Percentiles rank a stretch among this genome's conserved stretches.
phyloP scores from a whole-genome alignment of 2,113 vertebrate genomes.

The Indicator maculatus region DNA sequence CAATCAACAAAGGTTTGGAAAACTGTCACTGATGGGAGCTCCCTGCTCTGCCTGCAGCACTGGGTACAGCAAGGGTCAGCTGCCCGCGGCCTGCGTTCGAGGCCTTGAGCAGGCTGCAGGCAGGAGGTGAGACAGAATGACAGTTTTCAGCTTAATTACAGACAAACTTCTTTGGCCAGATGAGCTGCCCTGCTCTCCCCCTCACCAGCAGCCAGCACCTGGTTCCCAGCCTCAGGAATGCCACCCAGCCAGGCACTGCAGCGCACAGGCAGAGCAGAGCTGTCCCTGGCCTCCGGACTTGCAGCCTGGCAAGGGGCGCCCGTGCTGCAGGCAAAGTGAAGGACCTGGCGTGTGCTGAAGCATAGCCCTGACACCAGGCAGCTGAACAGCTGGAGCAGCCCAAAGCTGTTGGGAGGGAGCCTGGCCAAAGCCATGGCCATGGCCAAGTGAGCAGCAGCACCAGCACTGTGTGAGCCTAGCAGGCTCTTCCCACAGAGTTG shows the following conservation, averaged over 20 bases:
- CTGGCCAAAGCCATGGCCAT: fast-evolving
- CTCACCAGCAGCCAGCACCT: not conserved
- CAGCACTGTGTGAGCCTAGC: fast-evolving
- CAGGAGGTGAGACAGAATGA: not conserved
- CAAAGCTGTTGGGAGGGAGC: not conserved
- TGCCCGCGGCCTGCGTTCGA: fast-evolving
- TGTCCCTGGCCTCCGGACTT: not conserved
- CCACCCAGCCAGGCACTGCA: fast-evolving
- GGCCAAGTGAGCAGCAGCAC: not conserved
- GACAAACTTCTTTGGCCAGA: not conserved
- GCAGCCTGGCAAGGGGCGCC: not conserved
- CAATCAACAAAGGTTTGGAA: not conserved
- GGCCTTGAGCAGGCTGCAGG: not conserved
- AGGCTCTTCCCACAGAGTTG: too few relatives aligned
- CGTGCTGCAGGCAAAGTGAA: not conserved
- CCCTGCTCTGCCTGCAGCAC: not conserved
- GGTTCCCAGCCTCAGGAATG: fast-evolving
- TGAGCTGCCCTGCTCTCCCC: not conserved
- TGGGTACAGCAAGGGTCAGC: not conserved
- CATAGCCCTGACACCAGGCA: fast-evolving
- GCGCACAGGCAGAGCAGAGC: not conserved
- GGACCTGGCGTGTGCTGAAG: fast-evolving
- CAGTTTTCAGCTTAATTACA: slow-evolving; percentile 4
- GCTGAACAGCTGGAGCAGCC: fast-evolving
- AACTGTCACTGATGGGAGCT: not conserved